A percentile compares a stretch with the other conserved stretches of the same genome.
These are phyloP conservation scores for Xenopus petersii DNA, from an alignment of 2,797 vertebrate genomes.

Conservation along the genomic window DNA sequence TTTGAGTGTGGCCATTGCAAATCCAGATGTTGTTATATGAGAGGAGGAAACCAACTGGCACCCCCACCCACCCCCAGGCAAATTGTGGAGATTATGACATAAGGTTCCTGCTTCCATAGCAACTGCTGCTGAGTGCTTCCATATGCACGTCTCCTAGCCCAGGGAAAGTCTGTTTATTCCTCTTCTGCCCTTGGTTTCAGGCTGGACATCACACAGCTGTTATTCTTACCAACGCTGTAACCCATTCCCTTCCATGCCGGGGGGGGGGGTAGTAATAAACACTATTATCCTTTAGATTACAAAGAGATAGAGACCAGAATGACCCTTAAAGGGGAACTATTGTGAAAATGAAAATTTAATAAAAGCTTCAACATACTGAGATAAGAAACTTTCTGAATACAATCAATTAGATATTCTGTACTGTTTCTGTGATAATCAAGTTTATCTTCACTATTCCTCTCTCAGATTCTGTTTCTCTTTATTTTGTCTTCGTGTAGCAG, in stretches of 20 bases:
- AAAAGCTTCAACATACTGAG: too few relatives aligned
- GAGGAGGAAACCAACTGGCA: not conserved
- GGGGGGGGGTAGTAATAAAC: not conserved
- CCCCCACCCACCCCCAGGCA: not conserved
- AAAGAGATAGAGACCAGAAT: too few relatives aligned
- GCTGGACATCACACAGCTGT: slow-evolving; percentile 26
- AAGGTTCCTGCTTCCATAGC: slow-evolving; percentile 26
- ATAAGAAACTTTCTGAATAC: too few relatives aligned
- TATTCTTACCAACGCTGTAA: slow-evolving; percentile 1
- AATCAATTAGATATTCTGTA: too few relatives aligned
- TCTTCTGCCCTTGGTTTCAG: slow-evolving; percentile 26
- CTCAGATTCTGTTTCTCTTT: too few relatives aligned
- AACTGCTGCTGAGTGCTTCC: slow-evolving; percentile 21
- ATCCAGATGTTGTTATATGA: not conserved
- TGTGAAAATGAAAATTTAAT: too few relatives aligned
- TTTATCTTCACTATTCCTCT: too few relatives aligned
- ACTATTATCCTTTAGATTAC: too few relatives aligned
- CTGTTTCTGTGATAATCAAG: too few relatives aligned
- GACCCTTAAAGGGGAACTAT: too few relatives aligned
- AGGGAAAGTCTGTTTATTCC: slow-evolving; percentile 20
- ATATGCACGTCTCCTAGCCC: slow-evolving; percentile 12
- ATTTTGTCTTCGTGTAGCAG: too few relatives aligned
- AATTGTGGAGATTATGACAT: slow-evolving; percentile 5
- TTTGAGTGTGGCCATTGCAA: not conserved
- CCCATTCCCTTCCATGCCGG: not conserved